Base-by-base conservation (phyloP, 2,888 invertebrate genomes). In the Chydorus sphaericus region DNA sequence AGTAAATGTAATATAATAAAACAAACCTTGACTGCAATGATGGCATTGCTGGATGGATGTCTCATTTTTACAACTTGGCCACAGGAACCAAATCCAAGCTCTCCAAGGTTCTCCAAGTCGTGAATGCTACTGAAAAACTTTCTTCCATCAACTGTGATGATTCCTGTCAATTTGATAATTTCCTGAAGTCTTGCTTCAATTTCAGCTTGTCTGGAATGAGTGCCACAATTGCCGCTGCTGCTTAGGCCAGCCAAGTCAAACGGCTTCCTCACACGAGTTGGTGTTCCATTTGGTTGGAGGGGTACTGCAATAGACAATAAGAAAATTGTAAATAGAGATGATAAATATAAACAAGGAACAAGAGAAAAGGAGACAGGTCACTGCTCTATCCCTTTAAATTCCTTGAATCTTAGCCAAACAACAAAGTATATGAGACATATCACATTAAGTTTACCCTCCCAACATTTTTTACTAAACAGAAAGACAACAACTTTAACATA, bases 1-100 rank as follows among this genome's bases (percentile, higher is more conserved):
- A n/a, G n/a, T n/a, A n/a, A n/a, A n/a, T n/a, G n/a, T n/a, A n/a
- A 33, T 33, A 33, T 11, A 54, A 53, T 16, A 26, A 55, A 29
- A 60, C 66, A 69, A 70, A 87, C 87, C 76, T 96, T 96, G 3
- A 96, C 96, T 62, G 96, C 96, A 66, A 96, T 90, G 57, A 90
- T 79, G 64, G 83, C 81, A 37, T 78, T 78, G 59, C 91, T 91
- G 1, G 85, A 83, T 68, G 78, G 82, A 69, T 96, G 96, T 62
- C 80, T 73, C 94, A 96, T 96, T 73, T 93, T 93, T 33, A 93
- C 88, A 8, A 98, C 97, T 70, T 94, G 93, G 8, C 97, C 97
- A 69, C 96, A 97, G 14, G 96, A 96, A 14, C 96, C 96, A 68
- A 86, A 88, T 56, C 92, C 92, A 57, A 92, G 75, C 70, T 91